Evolutionary conservation across 2,113 vertebrate genomes (phyloP), one percentile per base, ranked within the genome.

Genomic region (Entelurus aequoreus): DNA sequence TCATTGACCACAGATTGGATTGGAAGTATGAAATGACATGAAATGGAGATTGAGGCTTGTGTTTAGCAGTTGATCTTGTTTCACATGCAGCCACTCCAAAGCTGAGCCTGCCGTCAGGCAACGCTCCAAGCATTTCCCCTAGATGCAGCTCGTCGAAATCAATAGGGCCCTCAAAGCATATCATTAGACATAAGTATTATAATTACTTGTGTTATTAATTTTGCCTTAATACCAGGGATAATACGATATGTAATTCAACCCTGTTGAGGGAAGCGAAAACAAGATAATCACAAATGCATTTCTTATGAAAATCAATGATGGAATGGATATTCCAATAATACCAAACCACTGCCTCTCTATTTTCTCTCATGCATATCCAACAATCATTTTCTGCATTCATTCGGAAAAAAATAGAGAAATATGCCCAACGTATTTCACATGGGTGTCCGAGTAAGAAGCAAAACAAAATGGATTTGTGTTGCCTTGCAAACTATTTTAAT

Each of bases 401-500:
- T 77, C 86, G 82, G 75, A 86, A 79, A 82, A 75, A 76, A 75
- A 85, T 73, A 81, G 78, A 88, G 76, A 87, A 84, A 86, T 84
- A 84, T 72, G 77, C 72, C 62, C 53, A 42, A 76, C 81, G 75
- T 84, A 80, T 88, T 85, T 86, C 86, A 86, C 85, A 85, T n/a
- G 42, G 75, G 65, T 66, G 60, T 75, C 77, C 78, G 70, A 69
- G 84, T 85, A 75, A 62, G 62, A 82, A 82, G 81, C 81, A 90
- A 87, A 90, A 88, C 85, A 87, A 80, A 87, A 92, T 92, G 84
- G 90, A 91, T 92, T 90, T 91, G 88, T 87, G 89, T 90, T 88
- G 85, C 87, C 87, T 86, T 66, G 82, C 88, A 88, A 91, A 91
- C 87, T 90, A 89, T 91, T 92, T 92, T 92, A 92, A 92, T 91